Base-by-base conservation (phyloP, 2,113 vertebrate genomes). In the Dunckerocampus dactyliophorus region DNA sequence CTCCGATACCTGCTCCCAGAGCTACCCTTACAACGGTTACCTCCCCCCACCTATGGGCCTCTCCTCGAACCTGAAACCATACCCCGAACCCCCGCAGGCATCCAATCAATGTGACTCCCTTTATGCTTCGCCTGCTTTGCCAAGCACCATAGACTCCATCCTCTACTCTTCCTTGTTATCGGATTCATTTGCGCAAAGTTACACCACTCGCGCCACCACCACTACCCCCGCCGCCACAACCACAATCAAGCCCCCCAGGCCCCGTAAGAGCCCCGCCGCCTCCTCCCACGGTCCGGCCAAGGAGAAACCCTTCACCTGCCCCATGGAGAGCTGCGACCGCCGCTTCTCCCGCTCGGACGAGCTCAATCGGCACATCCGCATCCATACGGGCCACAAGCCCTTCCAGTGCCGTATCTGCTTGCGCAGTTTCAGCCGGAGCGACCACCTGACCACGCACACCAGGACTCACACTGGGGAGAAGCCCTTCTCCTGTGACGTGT, bases 391-490 rank as follows among this genome's bases (percentile, higher is more conserved):
- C 58, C 96, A 98, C 92, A 98, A 98, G 58, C 96, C 95, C 39
- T 98, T 98, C 90, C 95, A 97, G 89, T 98, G 96, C 87, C 94
- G 96, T 87, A 96, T 98, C 88, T 98, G 96, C 87, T 77, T 97
- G 89, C 89, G 96, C 75, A 98, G 93, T 77, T 98, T 98, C 89
- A 98, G 96, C 90, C 95, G 96, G 72, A 98, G 96, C 24, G 96
- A 98, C 82, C 96, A 98, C 90, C 93, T 98, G 47, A 98, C 96
- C 86, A 98, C 96, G 22, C 96, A 98, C 90, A 95, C 97, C 84
- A 89, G 96, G 86, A 98, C 96, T 64, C 96, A 98, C 91, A 98
- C 96, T 0, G 96, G 96, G 0, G 96, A 98, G 89, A 98, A 98
- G 75, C 96, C 96, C 55, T 98, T 98, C 57, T 95, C 96, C 56